A percentile compares a stretch with the other conserved stretches of the same genome.
Conservation (phyloP, 2,797 vertebrate species). For the Pelochelys cantorii region DNA sequence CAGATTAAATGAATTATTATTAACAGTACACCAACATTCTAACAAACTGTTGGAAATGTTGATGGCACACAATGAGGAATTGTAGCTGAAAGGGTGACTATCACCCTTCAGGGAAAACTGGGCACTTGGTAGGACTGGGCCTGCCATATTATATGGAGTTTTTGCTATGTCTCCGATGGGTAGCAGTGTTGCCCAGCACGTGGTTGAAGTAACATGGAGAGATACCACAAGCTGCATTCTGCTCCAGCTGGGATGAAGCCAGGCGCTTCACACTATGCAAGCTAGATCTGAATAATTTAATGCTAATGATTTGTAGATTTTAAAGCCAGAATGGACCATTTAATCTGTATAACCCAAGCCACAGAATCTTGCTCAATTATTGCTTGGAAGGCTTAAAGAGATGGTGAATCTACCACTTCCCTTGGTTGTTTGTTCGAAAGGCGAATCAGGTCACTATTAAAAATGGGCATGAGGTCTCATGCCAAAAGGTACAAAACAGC, state of each 20-base stretch:
- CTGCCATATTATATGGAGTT: not conserved
- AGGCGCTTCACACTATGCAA: not conserved
- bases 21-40: slow-evolving; percentile 62
- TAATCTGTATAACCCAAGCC: not conserved
- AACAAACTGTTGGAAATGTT: slow-evolving; percentile 55
- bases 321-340: not conserved
- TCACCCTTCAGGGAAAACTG: not conserved
- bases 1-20: slow-evolving; percentile 54
- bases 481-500: not conserved
- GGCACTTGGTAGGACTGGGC: not conserved
- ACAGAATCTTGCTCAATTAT: not conserved
- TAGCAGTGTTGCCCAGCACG: not conserved
- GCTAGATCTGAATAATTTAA: not conserved
- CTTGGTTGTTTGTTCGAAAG: not conserved
- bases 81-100: slow-evolving; percentile 14
- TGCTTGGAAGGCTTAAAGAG: not conserved
- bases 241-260: not conserved
- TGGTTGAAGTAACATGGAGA: not conserved
- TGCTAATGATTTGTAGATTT: not conserved
- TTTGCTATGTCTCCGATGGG: not conserved
- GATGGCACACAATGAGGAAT: slow-evolving; percentile 37
- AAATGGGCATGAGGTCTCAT: not conserved
- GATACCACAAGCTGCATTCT: rapidly evolving
- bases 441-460: not conserved
- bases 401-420: not conserved